A percentile compares a stretch with the other conserved stretches of the same genome.
These are phyloP conservation scores for Holotrichia oblita DNA, from an alignment of 1,140 invertebrate species.

Conservation along the genomic window DNA sequence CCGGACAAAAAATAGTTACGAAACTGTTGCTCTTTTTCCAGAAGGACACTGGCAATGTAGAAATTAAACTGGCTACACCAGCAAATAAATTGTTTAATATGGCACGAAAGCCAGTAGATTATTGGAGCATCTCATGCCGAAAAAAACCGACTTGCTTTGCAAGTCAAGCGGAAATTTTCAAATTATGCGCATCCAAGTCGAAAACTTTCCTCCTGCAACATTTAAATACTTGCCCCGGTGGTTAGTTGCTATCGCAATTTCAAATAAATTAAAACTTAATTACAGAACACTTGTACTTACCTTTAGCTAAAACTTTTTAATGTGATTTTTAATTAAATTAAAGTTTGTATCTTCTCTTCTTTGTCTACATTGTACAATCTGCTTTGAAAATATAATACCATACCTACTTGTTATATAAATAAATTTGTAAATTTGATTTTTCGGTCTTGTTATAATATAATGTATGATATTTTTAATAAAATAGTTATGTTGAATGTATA, in stretches of 20 bases:
- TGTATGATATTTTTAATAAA: no score
- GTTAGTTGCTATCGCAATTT: constrained; percentile 3
- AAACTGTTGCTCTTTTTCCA: constrained; percentile 19
- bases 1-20: constrained; percentile 23
- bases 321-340: constrained; percentile 20
- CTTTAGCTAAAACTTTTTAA: background rate
- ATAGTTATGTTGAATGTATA: no score
- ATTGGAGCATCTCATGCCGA: background rate
- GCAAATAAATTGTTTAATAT: constrained; percentile 33
- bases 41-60: background rate
- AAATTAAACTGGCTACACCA: background rate
- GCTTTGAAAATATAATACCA: no score
- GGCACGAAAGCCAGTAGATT: background rate
- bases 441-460: no score
- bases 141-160: constrained; percentile 22
- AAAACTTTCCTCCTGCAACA: constrained; percentile 2
- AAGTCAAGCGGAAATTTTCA: constrained; percentile 18
- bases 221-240: background rate
- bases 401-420: no score
- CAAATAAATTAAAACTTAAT: constrained; percentile 33
- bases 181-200: constrained; percentile 26
- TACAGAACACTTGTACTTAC: background rate
- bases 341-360: no score
- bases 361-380: no score
- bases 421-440: no score